phyloP scores from a whole-genome alignment of 1,140 invertebrate species.

The Meloidogyne chitwoodi region DNA sequence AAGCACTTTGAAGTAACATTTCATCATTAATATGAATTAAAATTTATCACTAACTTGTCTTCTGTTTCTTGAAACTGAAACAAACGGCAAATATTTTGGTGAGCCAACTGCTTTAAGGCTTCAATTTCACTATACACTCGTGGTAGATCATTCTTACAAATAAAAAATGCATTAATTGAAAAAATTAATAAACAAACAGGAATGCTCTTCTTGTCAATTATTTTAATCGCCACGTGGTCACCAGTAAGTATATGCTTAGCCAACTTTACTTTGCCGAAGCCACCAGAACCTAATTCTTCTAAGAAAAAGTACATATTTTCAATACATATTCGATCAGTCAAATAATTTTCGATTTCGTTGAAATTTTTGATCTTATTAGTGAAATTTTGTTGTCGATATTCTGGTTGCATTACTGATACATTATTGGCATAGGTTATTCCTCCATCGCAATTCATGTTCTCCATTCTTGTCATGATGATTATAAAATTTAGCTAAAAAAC shows the following conservation, averaged over 20 bases:
- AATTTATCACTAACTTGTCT: slow-evolving; percentile 64
- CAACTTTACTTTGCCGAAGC: slow-evolving; percentile 73
- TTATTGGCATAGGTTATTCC: neutral
- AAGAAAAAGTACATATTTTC: slow-evolving; percentile 27
- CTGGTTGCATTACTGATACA: neutral
- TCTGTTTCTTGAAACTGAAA: slow-evolving; percentile 68
- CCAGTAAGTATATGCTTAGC: slow-evolving; percentile 74
- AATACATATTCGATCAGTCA: slow-evolving; percentile 13
- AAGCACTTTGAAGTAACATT: slow-evolving; percentile 5
- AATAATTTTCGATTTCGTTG: slow-evolving; percentile 21
- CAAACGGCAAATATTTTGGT: slow-evolving; percentile 74
- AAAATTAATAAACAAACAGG: slow-evolving; percentile 66
- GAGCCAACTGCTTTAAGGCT: slow-evolving; percentile 74
- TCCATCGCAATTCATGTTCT: neutral
- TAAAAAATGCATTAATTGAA: slow-evolving; percentile 14
- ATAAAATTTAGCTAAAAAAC: neutral
- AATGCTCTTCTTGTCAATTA: slow-evolving; percentile 74
- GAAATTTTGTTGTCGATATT: neutral
- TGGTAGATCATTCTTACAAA: slow-evolving; percentile 71
- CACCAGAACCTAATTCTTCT: slow-evolving; percentile 41
- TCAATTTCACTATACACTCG: slow-evolving; percentile 75
- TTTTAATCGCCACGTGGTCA: slow-evolving; percentile 80
- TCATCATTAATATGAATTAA: slow-evolving; percentile 15
- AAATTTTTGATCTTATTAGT: neutral
- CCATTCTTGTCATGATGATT: neutral